Evolutionary conservation across 2,888 invertebrate species (phyloP).

Genomic region (Dryomyza anilis): DNA sequence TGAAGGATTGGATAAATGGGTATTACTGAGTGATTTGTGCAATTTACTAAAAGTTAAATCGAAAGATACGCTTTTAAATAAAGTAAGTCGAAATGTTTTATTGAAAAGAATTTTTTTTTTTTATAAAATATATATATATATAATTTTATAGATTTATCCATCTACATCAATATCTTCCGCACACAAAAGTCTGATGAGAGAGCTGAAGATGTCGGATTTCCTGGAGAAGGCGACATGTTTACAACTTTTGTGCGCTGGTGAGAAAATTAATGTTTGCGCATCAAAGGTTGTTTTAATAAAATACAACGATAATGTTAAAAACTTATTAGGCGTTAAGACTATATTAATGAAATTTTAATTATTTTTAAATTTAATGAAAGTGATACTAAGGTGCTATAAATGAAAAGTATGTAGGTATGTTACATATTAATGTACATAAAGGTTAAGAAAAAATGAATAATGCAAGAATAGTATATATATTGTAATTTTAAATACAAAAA

Average conservation of each 20-base stretch:
- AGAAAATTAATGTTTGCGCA: slow-evolving; percentile 78
- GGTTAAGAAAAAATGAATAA: slow-evolving; percentile 23
- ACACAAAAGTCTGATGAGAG: slow-evolving; percentile 64
- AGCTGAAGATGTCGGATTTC: slow-evolving; percentile 80
- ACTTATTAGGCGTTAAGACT: slow-evolving; percentile 81
- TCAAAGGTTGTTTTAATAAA: slow-evolving; percentile 82
- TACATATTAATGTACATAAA: slow-evolving; percentile 29
- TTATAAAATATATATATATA: background rate
- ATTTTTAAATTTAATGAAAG: slow-evolving; percentile 48
- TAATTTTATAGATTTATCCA: slow-evolving; percentile 54
- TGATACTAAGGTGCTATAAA: slow-evolving; percentile 56
- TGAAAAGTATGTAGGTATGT: slow-evolving; percentile 32
- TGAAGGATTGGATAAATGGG: slow-evolving; percentile 76
- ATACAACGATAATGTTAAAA: slow-evolving; percentile 82
- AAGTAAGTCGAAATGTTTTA: slow-evolving; percentile 55
- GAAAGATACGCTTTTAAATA: slow-evolving; percentile 77
- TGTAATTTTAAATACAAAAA: slow-evolving; percentile 30
- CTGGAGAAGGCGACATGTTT: slow-evolving; percentile 80
- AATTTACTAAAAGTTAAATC: slow-evolving; percentile 79
- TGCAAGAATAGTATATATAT: slow-evolving; percentile 22
- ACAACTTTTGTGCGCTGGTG: slow-evolving; percentile 77
- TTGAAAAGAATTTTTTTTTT: background rate
- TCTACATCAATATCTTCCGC: slow-evolving; percentile 51
- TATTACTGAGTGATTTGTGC: slow-evolving; percentile 79
- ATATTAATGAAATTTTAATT: slow-evolving; percentile 71